These are phyloP conservation scores for Sebastes flavidus DNA, from an alignment of 2,797 vertebrate genomes.

Conservation along the genomic window DNA sequence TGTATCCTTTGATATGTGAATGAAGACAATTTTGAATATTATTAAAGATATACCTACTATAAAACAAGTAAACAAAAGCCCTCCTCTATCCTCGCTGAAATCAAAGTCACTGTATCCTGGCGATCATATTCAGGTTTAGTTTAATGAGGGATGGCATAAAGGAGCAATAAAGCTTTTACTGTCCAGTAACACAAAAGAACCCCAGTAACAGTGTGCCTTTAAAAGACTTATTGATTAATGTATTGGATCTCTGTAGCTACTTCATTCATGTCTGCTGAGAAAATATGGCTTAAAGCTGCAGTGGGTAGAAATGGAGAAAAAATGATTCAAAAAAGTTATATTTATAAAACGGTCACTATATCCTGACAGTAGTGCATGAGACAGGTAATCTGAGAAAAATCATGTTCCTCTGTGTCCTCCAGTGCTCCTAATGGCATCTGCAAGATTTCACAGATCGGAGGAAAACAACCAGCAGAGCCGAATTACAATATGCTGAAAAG, in stretches of 20 bases:
- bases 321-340: too few relatives aligned
- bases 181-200: background rate
- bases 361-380: too few relatives aligned
- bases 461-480: too few relatives aligned
- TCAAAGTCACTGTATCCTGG: background rate
- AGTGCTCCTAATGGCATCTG: rapidly evolving
- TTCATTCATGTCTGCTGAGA: background rate
- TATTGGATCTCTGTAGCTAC: background rate
- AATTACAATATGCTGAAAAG: too few relatives aligned
- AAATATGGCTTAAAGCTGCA: background rate
- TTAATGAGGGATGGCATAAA: constrained; percentile 2
- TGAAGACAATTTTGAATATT: background rate
- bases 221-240: constrained; percentile 10
- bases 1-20: background rate
- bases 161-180: background rate
- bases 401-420: background rate
- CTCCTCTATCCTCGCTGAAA: background rate
- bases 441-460: too few relatives aligned
- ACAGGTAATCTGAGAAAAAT: too few relatives aligned
- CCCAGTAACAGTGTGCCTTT: background rate
- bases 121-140: background rate
- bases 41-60: background rate
- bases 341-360: too few relatives aligned
- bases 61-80: background rate
- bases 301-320: too few relatives aligned